phyloP scores from a whole-genome alignment of 1,140 invertebrate genomes.

The Drosophila lacteicornis region DNA sequence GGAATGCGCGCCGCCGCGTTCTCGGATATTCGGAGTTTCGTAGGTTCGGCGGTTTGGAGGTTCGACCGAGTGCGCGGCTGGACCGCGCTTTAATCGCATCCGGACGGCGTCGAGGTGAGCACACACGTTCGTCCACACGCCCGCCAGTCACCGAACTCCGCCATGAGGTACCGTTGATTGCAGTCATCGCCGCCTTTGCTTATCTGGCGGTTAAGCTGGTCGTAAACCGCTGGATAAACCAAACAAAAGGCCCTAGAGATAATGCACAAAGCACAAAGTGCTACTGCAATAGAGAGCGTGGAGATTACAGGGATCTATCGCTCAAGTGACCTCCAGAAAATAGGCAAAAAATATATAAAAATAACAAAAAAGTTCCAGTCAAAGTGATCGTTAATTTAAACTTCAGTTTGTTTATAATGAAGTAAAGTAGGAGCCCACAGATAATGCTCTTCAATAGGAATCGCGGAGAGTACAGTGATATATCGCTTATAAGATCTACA shows the following conservation, averaged over 20 bases:
- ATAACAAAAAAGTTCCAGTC: background rate
- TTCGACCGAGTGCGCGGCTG: slow-evolving; percentile 23
- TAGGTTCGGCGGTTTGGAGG: background rate
- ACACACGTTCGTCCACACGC: slow-evolving; percentile 22
- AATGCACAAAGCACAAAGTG: slow-evolving; percentile 1
- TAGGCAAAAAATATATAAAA: background rate
- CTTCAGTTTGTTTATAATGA: too few relatives aligned
- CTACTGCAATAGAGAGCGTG: background rate
- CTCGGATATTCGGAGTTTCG: slow-evolving; percentile 11
- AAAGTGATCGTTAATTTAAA: too few relatives aligned
- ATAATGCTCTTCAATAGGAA: too few relatives aligned
- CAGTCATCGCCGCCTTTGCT: slow-evolving; percentile 1
- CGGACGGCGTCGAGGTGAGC: slow-evolving; percentile 45
- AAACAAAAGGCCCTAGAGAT: slow-evolving; percentile 3
- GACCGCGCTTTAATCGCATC: slow-evolving; percentile 47
- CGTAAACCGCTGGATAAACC: slow-evolving; percentile 27
- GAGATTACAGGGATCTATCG: background rate
- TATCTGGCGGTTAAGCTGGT: slow-evolving; percentile 23
- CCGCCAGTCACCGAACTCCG: slow-evolving; percentile 7
- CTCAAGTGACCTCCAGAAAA: background rate
- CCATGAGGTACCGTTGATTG: slow-evolving; percentile 38
- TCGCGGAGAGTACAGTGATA: background rate
- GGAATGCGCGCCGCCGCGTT: slow-evolving; percentile 48
- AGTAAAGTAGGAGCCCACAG: background rate
- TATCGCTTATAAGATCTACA: background rate